These are phyloP conservation scores for Sinopyrophorus schimmeli DNA, from an alignment of 2,888 invertebrate genomes.

Conservation along the genomic window DNA sequence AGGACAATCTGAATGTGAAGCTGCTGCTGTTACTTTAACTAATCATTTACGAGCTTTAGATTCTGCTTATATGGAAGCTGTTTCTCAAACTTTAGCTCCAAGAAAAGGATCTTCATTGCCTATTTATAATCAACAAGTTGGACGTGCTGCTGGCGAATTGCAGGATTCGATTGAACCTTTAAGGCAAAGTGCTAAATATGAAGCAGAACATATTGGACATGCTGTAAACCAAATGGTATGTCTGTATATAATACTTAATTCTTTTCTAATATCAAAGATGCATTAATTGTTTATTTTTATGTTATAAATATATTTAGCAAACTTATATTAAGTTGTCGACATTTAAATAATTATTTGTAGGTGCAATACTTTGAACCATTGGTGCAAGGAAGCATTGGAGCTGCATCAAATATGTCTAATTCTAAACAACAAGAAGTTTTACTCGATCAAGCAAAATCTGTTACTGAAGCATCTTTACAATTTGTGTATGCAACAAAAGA, in stretches of 20 bases:
- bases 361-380: conserved; percentile 83
- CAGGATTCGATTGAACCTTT: conserved; percentile 85
- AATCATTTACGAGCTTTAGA: conserved; percentile 80
- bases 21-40: conserved; percentile 76
- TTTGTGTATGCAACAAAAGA: conserved; percentile 83
- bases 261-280: neutral
- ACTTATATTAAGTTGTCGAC: conserved; percentile 10
- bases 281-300: neutral
- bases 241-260: neutral
- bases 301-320: neutral
- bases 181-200: conserved; percentile 80
- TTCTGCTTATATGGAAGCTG: conserved; percentile 83
- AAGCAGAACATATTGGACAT: conserved; percentile 93
- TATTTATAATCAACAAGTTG: conserved; percentile 57
- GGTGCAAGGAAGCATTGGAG: conserved; percentile 81
- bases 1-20: conserved; percentile 91
- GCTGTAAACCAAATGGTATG: conserved; percentile 74
- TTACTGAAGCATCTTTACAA: conserved; percentile 89
- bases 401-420: conserved; percentile 85
- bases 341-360: conserved; percentile 49
- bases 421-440: conserved; percentile 84
- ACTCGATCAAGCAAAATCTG: conserved; percentile 91
- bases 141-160: conserved; percentile 74
- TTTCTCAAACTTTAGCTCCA: conserved; percentile 55
- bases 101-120: conserved; percentile 54